Evolutionary conservation across 2,797 vertebrate species (phyloP).

Genomic region (Hemitrygon akajei): DNA sequence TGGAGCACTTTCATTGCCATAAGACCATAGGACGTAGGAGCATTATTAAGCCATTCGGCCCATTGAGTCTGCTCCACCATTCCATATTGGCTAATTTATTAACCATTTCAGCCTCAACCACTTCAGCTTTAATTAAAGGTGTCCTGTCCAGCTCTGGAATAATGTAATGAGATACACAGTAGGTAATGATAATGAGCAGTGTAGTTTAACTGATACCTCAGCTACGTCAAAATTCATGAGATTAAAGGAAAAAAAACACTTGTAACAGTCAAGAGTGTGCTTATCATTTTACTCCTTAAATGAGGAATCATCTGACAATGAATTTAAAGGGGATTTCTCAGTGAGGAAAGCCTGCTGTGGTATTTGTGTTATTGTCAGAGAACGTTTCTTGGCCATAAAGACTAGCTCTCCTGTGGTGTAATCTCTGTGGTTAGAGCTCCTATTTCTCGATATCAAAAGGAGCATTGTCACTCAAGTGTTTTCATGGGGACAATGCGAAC

Average conservation of each 20-base stretch:
- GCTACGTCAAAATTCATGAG: background rate
- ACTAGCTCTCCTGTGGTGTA: background rate
- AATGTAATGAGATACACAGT: background rate
- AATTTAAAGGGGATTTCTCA: background rate
- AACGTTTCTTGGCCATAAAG: background rate
- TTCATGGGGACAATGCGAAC: background rate
- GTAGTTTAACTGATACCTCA: background rate
- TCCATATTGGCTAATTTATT: no score
- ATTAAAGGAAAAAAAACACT: background rate
- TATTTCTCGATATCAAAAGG: background rate
- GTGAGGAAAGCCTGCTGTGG: background rate
- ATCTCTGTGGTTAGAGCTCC: background rate
- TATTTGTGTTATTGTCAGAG: background rate
- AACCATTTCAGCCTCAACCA: no score
- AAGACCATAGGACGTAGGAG: no score
- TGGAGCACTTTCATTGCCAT: background rate
- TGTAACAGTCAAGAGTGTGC: background rate
- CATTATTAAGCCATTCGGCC: no score
- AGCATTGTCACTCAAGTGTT: background rate
- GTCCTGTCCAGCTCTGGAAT: background rate
- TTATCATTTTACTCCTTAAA: background rate
- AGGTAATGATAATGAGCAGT: background rate
- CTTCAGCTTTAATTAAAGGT: background rate
- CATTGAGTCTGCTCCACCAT: no score
- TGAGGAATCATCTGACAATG: background rate